phyloP scores from a whole-genome alignment of 1,140 invertebrate species.

The Sarcophaga bullata region DNA sequence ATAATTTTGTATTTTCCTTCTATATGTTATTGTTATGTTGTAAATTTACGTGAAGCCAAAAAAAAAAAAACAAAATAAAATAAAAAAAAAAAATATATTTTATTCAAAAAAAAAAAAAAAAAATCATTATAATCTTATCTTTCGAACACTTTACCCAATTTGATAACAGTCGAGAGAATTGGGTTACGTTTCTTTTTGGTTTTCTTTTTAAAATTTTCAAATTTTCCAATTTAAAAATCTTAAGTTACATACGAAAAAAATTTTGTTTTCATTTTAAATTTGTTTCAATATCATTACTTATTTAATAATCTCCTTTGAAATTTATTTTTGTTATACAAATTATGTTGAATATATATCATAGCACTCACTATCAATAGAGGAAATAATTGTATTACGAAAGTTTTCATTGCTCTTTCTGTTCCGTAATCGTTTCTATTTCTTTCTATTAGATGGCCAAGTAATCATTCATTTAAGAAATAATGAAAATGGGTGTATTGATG shows the following conservation, averaged over 20 bases:
- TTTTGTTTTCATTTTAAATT: neutral
- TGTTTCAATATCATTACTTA: too few species aligned
- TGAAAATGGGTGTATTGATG: neutral
- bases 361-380: neutral
- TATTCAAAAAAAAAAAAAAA: neutral
- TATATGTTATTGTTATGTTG: neutral
- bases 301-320: neutral
- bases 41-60: neutral
- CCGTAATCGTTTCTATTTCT: neutral
- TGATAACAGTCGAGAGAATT: neutral
- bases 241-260: neutral
- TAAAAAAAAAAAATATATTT: neutral
- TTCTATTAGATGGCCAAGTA: too few species aligned
- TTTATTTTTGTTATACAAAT: neutral
- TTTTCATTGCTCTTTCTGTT: neutral
- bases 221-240: neutral
- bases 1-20: neutral
- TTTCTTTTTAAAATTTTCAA: neutral
- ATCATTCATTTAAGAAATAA: too few species aligned
- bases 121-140: neutral
- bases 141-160: neutral
- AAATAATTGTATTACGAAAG: neutral
- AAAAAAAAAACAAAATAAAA: too few species aligned
- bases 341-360: neutral
- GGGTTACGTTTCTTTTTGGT: neutral